Conservation (phyloP, 2,797 vertebrate genomes). For the Phataginus tricuspis region DNA sequence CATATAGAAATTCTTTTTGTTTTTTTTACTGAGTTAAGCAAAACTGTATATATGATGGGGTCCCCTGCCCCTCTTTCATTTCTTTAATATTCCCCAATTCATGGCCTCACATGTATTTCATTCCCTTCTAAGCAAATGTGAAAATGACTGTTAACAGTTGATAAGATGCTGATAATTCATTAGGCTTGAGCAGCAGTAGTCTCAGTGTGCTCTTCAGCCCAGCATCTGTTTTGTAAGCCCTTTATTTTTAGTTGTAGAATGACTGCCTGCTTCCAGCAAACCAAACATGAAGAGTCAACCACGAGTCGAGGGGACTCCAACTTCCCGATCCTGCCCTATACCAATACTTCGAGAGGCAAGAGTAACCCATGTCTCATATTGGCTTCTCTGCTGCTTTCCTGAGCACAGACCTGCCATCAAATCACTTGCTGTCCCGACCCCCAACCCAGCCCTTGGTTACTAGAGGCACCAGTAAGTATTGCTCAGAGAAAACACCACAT, state of each 20-base stretch:
- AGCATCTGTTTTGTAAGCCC: not conserved
- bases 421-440: not conserved
- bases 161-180: not conserved
- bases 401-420: not conserved
- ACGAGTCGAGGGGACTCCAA: not conserved
- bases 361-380: not conserved
- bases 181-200: not conserved
- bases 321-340: not conserved
- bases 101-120: not conserved
- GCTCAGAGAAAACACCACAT: not conserved
- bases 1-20: not conserved
- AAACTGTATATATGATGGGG: not conserved
- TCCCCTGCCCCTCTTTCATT: not conserved
- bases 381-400: not conserved
- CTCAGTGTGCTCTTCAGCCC: not conserved
- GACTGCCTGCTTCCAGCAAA: not conserved
- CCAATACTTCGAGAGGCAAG: not conserved
- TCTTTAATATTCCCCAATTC: not conserved
- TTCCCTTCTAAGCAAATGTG: not conserved
- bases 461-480: not conserved
- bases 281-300: not conserved
- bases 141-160: not conserved
- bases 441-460: not conserved
- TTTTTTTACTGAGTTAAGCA: not conserved
- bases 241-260: not conserved